Evolutionary conservation across 1,140 invertebrate genomes (phyloP), one percentile per base, ranked within the genome.

Genomic region (Drosophila leontia): DNA sequence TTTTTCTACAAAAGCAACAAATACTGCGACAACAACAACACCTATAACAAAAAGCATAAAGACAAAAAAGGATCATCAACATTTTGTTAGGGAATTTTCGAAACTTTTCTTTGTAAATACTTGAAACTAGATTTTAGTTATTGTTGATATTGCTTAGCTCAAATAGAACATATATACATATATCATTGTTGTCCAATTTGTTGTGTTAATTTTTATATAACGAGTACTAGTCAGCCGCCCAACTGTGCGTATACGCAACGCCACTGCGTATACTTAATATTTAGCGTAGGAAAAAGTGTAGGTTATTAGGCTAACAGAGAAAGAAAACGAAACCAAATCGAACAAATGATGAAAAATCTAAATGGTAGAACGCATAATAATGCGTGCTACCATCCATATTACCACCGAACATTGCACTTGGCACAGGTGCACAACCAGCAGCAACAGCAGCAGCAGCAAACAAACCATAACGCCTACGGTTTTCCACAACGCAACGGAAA

Each of bases 301-400:
- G 53, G 53, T 55, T 55, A 55, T 39, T 39, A 55, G 19, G 53
- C 34, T 55, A 59, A 56, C 41, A 26, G 59, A 71, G 63, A 26
- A 48, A 41, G 15, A 42, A 56, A 17, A 19, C 42, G 29, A 15
- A 17, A n/a, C 11, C 15, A 48, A 56, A 55, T 55, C 55, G 55
- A 63, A 67, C 75, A 78, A 78, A 88, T 88, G 85, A 90, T 90
- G 85, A 90, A 90, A 90, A 90, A 90, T 90, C 60, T 90, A 8
- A 90, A 90, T 70, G 87, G 78, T 85, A 90, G 86, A 74, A 23
- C 85, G 81, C 86, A 91, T 82, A 79, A 91, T 80, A 82, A 79
- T 70, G 87, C 82, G 82, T 82, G 68, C 78, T 91, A 91, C 80
- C 86, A 91, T 77, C 85, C 85, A 19, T 90, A 90, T 29, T 72